Evolutionary conservation across 2,797 vertebrate species (phyloP).

Genomic region (Protonibea diacanthus): DNA sequence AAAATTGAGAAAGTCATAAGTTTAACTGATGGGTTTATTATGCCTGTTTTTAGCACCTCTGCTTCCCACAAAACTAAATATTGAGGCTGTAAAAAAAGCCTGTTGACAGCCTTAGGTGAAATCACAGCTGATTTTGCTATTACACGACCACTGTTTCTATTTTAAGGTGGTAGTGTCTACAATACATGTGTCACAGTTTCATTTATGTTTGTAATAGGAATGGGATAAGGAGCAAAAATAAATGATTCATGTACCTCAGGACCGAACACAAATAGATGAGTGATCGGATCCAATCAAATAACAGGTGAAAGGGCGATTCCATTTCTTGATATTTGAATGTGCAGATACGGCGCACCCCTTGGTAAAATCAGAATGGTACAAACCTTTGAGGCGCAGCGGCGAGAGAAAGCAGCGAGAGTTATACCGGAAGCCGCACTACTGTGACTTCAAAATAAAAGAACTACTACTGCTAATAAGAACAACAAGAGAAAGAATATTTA

Average conservation of each 20-base stretch:
- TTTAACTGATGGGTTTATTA: too few species aligned
- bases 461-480: not conserved
- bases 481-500: too few species aligned
- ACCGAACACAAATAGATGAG: not conserved
- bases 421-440: constrained; percentile 3
- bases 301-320: not conserved
- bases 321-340: not conserved
- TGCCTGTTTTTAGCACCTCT: too few species aligned
- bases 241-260: not conserved
- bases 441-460: constrained; percentile 57
- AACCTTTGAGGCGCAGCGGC: constrained; percentile 34
- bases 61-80: too few species aligned
- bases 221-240: too few species aligned
- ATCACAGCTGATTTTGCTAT: not conserved
- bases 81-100: not conserved
- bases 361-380: constrained; percentile 58
- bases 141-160: constrained; percentile 1
- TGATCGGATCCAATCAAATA: not conserved
- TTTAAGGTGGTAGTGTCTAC: constrained; percentile 8
- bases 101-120: not conserved
- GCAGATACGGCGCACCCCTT: constrained; percentile 41
- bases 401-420: not conserved
- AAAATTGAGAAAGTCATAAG: too few species aligned
- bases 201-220: not conserved
- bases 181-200: not conserved